These are phyloP conservation scores for Stigmatopora argus DNA, from an alignment of 2,113 vertebrate genomes.

Conservation along the genomic window DNA sequence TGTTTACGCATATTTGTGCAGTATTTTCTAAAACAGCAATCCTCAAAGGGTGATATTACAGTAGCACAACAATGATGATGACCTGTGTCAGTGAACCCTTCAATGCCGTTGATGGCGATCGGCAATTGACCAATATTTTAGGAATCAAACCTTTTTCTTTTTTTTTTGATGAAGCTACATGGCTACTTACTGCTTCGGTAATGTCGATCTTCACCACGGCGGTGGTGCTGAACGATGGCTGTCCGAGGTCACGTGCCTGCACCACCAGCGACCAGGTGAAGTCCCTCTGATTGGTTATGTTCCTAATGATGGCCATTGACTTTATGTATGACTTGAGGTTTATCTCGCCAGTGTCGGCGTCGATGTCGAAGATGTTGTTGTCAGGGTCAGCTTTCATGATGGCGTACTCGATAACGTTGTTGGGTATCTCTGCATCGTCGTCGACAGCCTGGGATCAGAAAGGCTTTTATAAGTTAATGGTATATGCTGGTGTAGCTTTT, in stretches of 20 bases:
- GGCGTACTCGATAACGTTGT: slow-evolving; percentile 94
- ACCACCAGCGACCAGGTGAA: slow-evolving; percentile 91
- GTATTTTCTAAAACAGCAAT: no score
- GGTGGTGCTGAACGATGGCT: slow-evolving; percentile 91
- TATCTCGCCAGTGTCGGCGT: slow-evolving; percentile 87
- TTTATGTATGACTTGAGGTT: slow-evolving; percentile 88
- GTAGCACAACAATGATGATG: no score
- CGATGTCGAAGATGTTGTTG: slow-evolving; percentile 90
- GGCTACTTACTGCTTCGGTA: slow-evolving; percentile 84
- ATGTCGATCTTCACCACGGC: slow-evolving; percentile 92
- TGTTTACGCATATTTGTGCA: no score
- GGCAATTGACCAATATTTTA: no score
- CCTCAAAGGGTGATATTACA: no score
- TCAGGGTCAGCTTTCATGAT: slow-evolving; percentile 91
- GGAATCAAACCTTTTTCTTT: background rate
- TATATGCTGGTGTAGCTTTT: background rate
- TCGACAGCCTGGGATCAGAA: slow-evolving; percentile 78
- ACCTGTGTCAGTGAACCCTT: no score
- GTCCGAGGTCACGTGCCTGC: slow-evolving; percentile 88
- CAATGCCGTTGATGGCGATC: no score
- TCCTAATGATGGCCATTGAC: slow-evolving; percentile 89
- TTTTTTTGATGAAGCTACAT: background rate
- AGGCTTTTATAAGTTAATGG: background rate
- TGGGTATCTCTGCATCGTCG: slow-evolving; percentile 90
- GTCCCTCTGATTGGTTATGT: slow-evolving; percentile 81